phyloP scores from a whole-genome alignment of 2,797 vertebrate genomes.

The Rhadinocentrus ornatus region DNA sequence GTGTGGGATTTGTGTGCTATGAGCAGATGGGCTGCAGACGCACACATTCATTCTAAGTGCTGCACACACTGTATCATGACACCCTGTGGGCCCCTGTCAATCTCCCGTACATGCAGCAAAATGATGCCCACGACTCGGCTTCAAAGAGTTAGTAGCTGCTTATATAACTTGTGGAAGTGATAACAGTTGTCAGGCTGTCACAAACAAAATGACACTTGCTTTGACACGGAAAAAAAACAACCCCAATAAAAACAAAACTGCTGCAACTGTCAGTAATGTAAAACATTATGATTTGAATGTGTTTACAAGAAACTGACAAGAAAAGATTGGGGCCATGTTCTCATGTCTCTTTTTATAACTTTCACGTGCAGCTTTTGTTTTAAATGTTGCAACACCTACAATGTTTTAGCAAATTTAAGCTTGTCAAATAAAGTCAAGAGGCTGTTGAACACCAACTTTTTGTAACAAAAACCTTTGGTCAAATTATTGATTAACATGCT shows the following conservation, averaged over 20 bases:
- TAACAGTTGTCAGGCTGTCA: constrained; percentile 45
- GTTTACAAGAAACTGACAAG: not conserved
- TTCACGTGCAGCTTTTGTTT: not conserved
- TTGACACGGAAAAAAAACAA: constrained; percentile 15
- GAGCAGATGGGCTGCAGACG: constrained; percentile 45
- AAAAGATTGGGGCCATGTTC: not conserved
- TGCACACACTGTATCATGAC: constrained; percentile 19
- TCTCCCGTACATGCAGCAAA: constrained; percentile 10
- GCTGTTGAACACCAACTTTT: not conserved
- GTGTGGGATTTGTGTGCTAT: constrained; percentile 6
- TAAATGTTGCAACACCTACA: not conserved
- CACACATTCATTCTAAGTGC: constrained; percentile 25
- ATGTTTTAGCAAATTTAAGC: not conserved
- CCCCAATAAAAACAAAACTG: too few relatives aligned
- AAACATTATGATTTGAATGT: constrained; percentile 1
- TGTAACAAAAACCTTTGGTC: not conserved
- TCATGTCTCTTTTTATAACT: not conserved
- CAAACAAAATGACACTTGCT: constrained; percentile 27
- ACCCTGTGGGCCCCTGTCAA: constrained; percentile 26
- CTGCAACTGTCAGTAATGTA: constrained; percentile 14
- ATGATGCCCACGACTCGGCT: constrained; percentile 12
- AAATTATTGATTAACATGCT: too few relatives aligned
- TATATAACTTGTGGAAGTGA: constrained; percentile 2
- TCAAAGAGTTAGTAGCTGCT: constrained; percentile 30
- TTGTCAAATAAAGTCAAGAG: not conserved